phyloP scores from a whole-genome alignment of 1,140 invertebrate genomes.

The Colletes gigas region DNA sequence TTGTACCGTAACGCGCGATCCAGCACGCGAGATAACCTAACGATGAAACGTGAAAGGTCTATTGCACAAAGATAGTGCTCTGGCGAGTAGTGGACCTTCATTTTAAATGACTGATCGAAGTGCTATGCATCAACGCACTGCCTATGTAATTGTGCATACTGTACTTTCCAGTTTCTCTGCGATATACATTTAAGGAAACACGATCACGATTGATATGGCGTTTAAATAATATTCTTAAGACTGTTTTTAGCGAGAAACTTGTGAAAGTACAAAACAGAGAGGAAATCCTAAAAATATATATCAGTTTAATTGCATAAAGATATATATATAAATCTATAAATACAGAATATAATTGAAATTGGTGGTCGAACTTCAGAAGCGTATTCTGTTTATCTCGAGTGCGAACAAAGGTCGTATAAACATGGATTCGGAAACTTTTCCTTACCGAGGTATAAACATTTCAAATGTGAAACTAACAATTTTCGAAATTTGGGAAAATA shows the following conservation, averaged over 20 bases:
- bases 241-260: not conserved
- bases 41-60: constrained; percentile 10
- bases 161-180: constrained; percentile 45
- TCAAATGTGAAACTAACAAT: no score
- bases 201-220: not conserved
- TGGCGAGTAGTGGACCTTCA: not conserved
- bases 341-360: no score
- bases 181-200: not conserved
- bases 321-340: not conserved
- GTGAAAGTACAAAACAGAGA: constrained; percentile 12
- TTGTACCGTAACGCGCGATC: not conserved
- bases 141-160: constrained; percentile 31
- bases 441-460: no score
- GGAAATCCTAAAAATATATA: not conserved
- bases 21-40: not conserved
- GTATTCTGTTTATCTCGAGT: no score
- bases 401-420: no score
- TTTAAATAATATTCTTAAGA: constrained; percentile 30
- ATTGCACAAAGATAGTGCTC: constrained; percentile 9
- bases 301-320: constrained; percentile 5
- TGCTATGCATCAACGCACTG: constrained; percentile 33
- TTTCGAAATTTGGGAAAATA: no score
- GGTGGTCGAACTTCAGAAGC: no score
- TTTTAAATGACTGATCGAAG: constrained; percentile 7
- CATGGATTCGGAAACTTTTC: no score